phyloP scores from a whole-genome alignment of 2,888 invertebrate genomes.

The Caenorhabditis japonica region DNA sequence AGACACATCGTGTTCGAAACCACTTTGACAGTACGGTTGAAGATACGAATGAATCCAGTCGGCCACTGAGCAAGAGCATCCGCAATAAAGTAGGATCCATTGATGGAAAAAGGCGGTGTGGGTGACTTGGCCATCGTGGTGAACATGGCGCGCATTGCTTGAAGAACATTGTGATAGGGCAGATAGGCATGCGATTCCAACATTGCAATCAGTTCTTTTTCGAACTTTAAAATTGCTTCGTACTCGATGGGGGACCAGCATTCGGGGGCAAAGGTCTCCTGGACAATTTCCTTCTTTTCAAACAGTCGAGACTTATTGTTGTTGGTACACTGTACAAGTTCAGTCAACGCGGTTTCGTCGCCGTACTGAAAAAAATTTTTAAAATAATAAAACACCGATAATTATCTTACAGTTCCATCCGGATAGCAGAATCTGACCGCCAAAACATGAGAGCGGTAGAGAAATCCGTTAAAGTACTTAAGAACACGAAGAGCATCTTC shows the following conservation, averaged over 20 bases:
- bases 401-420: constrained; percentile 44
- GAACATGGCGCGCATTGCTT: constrained; percentile 16
- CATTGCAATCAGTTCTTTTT: constrained; percentile 20
- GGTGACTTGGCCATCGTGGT: background rate
- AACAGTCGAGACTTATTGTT: constrained; percentile 11
- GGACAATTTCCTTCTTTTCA: constrained; percentile 25
- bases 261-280: constrained; percentile 24
- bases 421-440: constrained; percentile 50
- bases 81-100: constrained; percentile 30
- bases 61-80: constrained; percentile 44
- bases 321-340: constrained; percentile 41
- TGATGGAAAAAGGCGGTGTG: background rate
- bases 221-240: constrained; percentile 29
- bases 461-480: constrained; percentile 44
- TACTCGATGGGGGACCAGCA: constrained; percentile 28
- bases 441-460: constrained; percentile 34
- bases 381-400: background rate
- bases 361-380: constrained; percentile 28
- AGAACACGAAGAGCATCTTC: constrained; percentile 53
- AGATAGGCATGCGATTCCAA: constrained; percentile 26
- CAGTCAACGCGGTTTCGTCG: constrained; percentile 41
- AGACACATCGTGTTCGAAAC: constrained; percentile 42
- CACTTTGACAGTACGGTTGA: constrained; percentile 38
- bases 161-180: constrained; percentile 29
- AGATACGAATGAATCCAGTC: constrained; percentile 50